Evolutionary conservation across 2,888 invertebrate genomes (phyloP), one percentile per base, ranked within the genome.

Genomic region (Drosophila greeni): DNA sequence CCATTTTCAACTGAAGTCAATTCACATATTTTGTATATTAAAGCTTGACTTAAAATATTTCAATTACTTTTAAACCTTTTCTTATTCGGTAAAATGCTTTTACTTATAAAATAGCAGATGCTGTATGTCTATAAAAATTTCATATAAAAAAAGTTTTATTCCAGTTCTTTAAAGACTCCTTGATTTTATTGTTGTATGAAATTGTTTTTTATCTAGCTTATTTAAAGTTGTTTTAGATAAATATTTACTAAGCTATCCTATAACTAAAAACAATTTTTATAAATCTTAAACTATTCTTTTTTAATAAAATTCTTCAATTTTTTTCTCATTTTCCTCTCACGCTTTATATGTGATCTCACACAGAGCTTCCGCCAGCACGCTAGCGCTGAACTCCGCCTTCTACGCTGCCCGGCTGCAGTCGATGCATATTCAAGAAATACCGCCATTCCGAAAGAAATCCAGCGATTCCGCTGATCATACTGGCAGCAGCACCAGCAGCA

Each of bases 341-440:
- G 52, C 39, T 59, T 56, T 55, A 40, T 42, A 65, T 47, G 65
- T 64, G 75, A 37, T 64, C 68, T 45, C 18, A 20, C 77, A 59
- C 81, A 87, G 87, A 73, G 84, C 86, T 84, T 86, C 87, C 64
- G 84, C 85, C 73, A 87, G 87, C 78, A 86, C 85, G 53, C 70
- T 84, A 73, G 85, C 85, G 47, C 78, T 85, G 84, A 84, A 75
- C 73, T 74, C 82, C 47, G 87, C 61, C 39, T 52, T 57, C 57
- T 68, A 65, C 43, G 74, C 69, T 36, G 49, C 70, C 20, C 77
- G 72, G 24, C 24, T 73, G 64, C 83, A 76, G 86, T 88, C 87
- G 74, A 88, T 86, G 86, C 89, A 84, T 89, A 90, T 85, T 75
- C 86, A 79, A 84, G 89, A 87, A 88, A 90, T 86, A 85, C 90